A percentile compares a stretch with the other conserved stretches of the same genome.
phyloP scores from a whole-genome alignment of 2,888 invertebrate species.

The Torymus texanus region DNA sequence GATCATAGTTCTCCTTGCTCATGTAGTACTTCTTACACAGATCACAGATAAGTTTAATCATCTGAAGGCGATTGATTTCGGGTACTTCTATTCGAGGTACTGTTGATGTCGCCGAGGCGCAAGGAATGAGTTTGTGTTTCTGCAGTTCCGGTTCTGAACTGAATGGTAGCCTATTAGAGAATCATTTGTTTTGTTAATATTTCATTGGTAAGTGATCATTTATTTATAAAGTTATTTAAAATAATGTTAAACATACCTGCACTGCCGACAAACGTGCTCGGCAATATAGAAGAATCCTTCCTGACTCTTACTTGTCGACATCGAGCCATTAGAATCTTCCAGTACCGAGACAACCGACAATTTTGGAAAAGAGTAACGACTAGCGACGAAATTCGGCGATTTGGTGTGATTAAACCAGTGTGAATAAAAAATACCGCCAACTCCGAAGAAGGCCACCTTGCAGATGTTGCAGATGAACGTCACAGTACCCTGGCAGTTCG shows the following conservation, averaged over 20 bases:
- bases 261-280: conserved; percentile 66
- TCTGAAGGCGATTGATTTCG: conserved; percentile 39
- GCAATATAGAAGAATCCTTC: conserved; percentile 66
- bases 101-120: neutral
- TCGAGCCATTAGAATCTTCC: conserved; percentile 55
- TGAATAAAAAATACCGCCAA: conserved; percentile 65
- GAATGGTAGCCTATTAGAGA: conserved; percentile 58
- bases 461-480: conserved; percentile 70
- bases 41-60: conserved; percentile 57
- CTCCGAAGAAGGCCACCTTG: conserved; percentile 67
- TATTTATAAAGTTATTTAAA: neutral
- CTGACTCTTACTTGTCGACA: conserved; percentile 47
- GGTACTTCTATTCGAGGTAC: neutral
- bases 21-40: conserved; percentile 56
- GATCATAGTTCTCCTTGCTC: conserved; percentile 53
- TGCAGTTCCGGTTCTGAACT: conserved; percentile 57
- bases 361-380: conserved; percentile 66
- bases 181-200: neutral
- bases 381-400: conserved; percentile 65
- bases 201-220: neutral
- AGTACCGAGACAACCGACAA: conserved; percentile 60
- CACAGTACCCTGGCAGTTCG: conserved; percentile 59
- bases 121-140: conserved; percentile 53
- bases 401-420: conserved; percentile 69
- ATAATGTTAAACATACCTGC: conserved; percentile 56